These are phyloP conservation scores for Ctenopoma multispine DNA, from an alignment of 2,797 vertebrate species.

Conservation along the genomic window DNA sequence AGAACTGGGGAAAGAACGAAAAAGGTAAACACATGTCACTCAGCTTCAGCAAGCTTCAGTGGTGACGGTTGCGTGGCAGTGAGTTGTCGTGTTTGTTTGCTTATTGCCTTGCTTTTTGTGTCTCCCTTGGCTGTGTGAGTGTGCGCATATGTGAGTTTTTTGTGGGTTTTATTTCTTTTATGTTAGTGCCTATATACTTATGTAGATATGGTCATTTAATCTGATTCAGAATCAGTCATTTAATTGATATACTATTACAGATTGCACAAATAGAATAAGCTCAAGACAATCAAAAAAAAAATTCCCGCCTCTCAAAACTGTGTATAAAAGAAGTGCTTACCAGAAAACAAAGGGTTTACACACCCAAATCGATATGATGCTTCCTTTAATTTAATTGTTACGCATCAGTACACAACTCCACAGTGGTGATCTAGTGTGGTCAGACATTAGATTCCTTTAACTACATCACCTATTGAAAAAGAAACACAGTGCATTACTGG, in stretches of 20 bases:
- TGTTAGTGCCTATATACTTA: neutral
- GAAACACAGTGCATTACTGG: too few species aligned
- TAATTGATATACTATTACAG: slow-evolving; percentile 3
- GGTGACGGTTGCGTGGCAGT: slow-evolving; percentile 55
- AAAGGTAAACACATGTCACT: slow-evolving; percentile 76
- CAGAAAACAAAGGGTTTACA: neutral
- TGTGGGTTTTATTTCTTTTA: neutral
- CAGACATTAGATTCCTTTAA: too few species aligned
- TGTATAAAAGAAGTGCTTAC: neutral
- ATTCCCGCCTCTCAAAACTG: too few species aligned
- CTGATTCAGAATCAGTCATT: slow-evolving; percentile 10
- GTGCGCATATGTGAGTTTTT: slow-evolving; percentile 1
- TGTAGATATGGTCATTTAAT: slow-evolving; percentile 2
- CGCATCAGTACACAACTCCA: too few species aligned
- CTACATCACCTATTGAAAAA: too few species aligned
- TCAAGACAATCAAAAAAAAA: neutral
- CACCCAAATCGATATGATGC: neutral
- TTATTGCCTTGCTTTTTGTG: slow-evolving; percentile 26
- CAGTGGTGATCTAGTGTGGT: too few species aligned
- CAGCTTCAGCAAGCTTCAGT: slow-evolving; percentile 55
- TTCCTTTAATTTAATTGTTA: too few species aligned
- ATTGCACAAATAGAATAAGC: neutral
- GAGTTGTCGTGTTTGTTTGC: slow-evolving; percentile 44
- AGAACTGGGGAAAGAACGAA: slow-evolving; percentile 60
- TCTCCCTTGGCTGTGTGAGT: slow-evolving; percentile 17